Percentiles rank a stretch among this genome's conserved stretches.
Conservation (phyloP, 2,888 invertebrate species). For the Ectemnius cavifrons region DNA sequence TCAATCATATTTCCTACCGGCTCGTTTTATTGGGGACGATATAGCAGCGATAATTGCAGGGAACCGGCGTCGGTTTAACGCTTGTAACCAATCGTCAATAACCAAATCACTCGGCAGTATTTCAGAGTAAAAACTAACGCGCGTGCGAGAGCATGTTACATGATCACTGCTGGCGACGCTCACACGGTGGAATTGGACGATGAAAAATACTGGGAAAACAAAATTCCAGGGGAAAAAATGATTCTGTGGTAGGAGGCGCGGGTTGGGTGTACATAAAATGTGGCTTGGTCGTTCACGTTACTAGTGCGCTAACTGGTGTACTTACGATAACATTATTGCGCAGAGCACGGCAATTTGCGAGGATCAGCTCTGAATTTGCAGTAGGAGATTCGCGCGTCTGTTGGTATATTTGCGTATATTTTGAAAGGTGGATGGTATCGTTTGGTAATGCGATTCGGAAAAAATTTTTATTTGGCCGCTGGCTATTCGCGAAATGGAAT, state of each 20-base stretch:
- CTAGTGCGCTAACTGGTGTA: too few relatives aligned
- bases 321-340: too few relatives aligned
- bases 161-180: conserved; percentile 45
- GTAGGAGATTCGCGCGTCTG: too few relatives aligned
- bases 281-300: too few relatives aligned
- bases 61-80: conserved; percentile 54
- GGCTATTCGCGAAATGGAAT: not conserved
- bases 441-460: too few relatives aligned
- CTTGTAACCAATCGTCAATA: conserved; percentile 59
- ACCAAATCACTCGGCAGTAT: conserved; percentile 54
- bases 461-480: not conserved
- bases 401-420: too few relatives aligned
- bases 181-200: not conserved
- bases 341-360: too few relatives aligned
- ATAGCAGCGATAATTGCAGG: conserved; percentile 19
- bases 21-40: not conserved
- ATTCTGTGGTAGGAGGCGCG: not conserved
- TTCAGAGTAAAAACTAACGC: conserved; percentile 37
- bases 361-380: too few relatives aligned
- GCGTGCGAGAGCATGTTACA: conserved; percentile 28
- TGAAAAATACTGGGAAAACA: conserved; percentile 9
- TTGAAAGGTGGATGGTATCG: not conserved
- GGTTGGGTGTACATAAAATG: too few relatives aligned
- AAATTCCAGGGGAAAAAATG: not conserved
- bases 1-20: not conserved